phyloP scores from a whole-genome alignment of 2,113 vertebrate genomes.

The Melanocharis versteri region DNA sequence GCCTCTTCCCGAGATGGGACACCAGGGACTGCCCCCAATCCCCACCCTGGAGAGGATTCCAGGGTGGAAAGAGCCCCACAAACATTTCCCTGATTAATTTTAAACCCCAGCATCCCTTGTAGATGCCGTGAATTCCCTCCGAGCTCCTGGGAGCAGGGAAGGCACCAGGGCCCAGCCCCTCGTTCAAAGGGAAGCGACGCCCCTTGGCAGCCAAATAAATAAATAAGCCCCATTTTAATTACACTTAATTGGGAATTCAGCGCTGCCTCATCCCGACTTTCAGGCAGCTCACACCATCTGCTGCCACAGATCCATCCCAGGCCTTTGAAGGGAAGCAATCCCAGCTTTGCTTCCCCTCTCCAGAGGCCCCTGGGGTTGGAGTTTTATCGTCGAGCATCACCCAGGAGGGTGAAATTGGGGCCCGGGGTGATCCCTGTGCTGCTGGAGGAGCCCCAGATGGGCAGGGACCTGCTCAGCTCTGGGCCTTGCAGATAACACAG shows the following conservation, averaged over 20 bases:
- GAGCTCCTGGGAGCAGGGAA: not conserved
- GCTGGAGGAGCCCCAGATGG: not conserved
- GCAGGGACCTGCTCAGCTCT: not conserved
- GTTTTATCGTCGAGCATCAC: not conserved
- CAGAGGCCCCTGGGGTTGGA: not conserved
- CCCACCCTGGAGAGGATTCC: not conserved
- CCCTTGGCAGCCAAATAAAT: not conserved
- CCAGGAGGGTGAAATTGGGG: not conserved
- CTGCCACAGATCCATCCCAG: not conserved
- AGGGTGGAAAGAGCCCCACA: not conserved
- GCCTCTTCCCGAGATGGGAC: not conserved
- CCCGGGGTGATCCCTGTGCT: not conserved
- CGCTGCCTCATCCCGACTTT: not conserved
- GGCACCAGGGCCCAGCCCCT: not conserved
- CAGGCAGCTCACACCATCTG: not conserved
- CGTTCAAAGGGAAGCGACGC: not conserved
- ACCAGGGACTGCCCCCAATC: rapidly evolving
- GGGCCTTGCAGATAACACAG: not conserved
- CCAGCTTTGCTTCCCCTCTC: not conserved
- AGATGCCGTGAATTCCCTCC: not conserved
- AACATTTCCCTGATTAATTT: rapidly evolving
- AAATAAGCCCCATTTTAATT: not conserved
- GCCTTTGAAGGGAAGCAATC: not conserved
- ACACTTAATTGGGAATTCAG: not conserved
- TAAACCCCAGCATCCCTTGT: rapidly evolving